Evolutionary conservation across 2,797 vertebrate genomes (phyloP), one percentile per base, ranked within the genome.

Genomic region (Microctenopoma lineatum): DNA sequence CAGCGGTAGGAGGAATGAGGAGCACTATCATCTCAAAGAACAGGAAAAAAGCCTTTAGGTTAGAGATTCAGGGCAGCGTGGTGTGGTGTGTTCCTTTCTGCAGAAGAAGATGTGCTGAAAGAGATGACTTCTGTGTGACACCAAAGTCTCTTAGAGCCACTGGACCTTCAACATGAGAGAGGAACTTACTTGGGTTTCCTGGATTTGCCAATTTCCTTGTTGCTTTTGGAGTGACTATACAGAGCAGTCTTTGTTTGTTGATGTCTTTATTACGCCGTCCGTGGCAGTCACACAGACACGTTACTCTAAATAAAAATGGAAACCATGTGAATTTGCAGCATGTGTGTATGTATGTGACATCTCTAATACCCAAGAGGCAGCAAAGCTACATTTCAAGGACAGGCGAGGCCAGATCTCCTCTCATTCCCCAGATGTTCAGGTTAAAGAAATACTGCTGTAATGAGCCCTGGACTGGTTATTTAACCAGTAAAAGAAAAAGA

Each of bases 21-120:
- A 74, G 59, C 60, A 66, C 58, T 15, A 34, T 13, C 59, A 39
- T 32, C 55, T 3, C 18, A 25, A 75, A 74, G 84, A 91, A 91
- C 86, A 92, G 79, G 77, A 82, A 80, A 91, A 91, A 84, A 51
- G 55, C 85, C 90, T 92, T 93, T 89, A 85, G 87, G 85, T 88
- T 85, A 38, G 59, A 38, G 52, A 53, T 55, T 55, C 7, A 4
- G n/a, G 25, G 46, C 7, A 7, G 25, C 36, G 26, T 46, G 36
- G 36, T 51, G 61, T 59, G 26, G 60, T 69, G 64, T 70, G 67
- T 55, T 61, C 77, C 41, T 51, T 32, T 55, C 64, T 65, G 73
- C 69, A 73, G 59, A 67, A 21, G 21, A 21, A 21, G 21, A 21
- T 21, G 45, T 29, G 14, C 64, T 57, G 66, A 18, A 64, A 57